Base-by-base conservation (phyloP, 2,888 invertebrate genomes). In the Hyles lineata region DNA sequence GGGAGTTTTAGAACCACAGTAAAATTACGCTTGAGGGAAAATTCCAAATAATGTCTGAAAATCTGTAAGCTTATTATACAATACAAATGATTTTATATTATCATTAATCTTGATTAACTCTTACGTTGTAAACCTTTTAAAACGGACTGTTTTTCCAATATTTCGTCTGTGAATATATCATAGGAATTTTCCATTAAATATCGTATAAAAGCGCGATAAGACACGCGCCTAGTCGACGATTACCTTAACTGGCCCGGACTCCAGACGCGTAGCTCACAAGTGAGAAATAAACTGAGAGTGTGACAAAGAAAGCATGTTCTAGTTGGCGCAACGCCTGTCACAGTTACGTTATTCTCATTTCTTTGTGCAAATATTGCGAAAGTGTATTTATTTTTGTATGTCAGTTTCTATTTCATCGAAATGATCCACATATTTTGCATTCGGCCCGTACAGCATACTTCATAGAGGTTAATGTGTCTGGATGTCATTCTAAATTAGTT, bases 261-360 rank as follows among this genome's bases (percentile, higher is more conserved):
- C 50, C 19, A 29, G 67, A 61, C 43, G 29, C 21, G 59, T 59
- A 59, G 9, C 17, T 50, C 35, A 50, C 11, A 43, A 43, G 55
- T n/a, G 52, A 32, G 60, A 70, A 70, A 62, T 70, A 73, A 71
- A 70, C 67, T 43, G 19, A 63, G 35, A 58, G 35, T 73, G 70
- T 73, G 70, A 73, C 73, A 70, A 73, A 62, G 55, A 59, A 62
- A 55, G 62, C 55, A 74, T 73, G 75, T 72, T 72, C 77, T 19
- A 76, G 72, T 77, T 77, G 77, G 75, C 77, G 69, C 73, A 73
- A 71, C 73, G 75, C 75, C 72, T 35, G 50, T 50, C 23, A 43
- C 23, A 5, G 17, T 67, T 67, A 67, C 17, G 23, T 67, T 55
- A 32, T 21, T 59, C 35, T 43, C 71, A 71, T 60, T n/a, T 23